Base-by-base conservation (phyloP, 2,797 vertebrate genomes). In the Pseudochaenichthys georgianus region DNA sequence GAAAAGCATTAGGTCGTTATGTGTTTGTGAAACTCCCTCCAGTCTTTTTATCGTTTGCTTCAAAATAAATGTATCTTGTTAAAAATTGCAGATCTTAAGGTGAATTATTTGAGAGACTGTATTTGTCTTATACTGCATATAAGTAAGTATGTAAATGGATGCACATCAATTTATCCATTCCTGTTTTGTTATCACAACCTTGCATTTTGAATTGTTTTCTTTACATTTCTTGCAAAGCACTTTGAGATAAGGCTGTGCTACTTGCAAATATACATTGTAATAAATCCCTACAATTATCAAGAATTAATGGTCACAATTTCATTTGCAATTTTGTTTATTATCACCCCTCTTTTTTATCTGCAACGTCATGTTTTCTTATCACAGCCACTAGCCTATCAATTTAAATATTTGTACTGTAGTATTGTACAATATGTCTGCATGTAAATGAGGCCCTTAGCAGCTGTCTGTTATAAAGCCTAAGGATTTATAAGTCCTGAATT, bases 1-100 rank as follows among this genome's bases (percentile, higher is more conserved):
- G 57, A 19, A 80, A 48, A 70, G 21, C 21, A 70, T 62, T 50
- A 59, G 42, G 59, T 72, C 67, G 64, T 70, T 51, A 64, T 70
- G 42, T 58, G 17, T 73, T 64, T 73, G n/a, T 42, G 58, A 70
- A 63, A 54, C 62, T 47, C 47, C 9, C 51, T 66, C 41, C 4
- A 19, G 34, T 59, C 64, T 43, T 58, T 12, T 38, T 41, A 9
- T 19, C 19, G 38, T 64, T 47, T 66, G 17, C 21, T 67, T 61
- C 57, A 54, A 48, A 62, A 58, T 28, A 5, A 60, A 64, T 54
- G 45, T 67, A 57, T 81, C 42, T 38, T 9, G 7, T 9, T 28
- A 38, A 38, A 38, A 47, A 71, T 17, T 41, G 50, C 54, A 66
- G 62, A 51, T 52, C 23, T 16, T 54, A 53, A 57, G 42, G 21